Percentiles rank a stretch among this genome's conserved stretches.
Conservation (phyloP, 1,140 invertebrate species). For the Cydia amplana region DNA sequence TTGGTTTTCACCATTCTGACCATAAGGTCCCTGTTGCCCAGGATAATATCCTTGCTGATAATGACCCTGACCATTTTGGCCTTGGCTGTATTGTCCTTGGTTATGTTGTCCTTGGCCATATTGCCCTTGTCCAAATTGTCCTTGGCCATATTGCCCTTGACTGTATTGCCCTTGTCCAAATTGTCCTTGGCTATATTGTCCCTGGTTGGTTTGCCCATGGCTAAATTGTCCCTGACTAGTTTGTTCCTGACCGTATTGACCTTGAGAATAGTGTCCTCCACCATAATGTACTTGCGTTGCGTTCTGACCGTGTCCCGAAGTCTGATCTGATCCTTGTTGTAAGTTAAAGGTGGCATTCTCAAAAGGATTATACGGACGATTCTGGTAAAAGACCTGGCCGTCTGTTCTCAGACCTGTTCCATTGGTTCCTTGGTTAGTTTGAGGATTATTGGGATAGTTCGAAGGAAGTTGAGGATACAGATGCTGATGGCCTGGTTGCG, state of each 20-base stretch:
- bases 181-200: conserved; percentile 8
- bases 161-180: neutral
- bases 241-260: neutral
- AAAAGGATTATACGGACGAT: conserved; percentile 1
- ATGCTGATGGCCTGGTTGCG: conserved; percentile 23
- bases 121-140: neutral
- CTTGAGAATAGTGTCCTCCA: neutral
- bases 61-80: conserved; percentile 18
- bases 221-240: conserved; percentile 3
- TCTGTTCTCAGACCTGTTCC: conserved; percentile 3
- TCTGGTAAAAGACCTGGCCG: neutral
- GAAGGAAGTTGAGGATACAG: conserved; percentile 22
- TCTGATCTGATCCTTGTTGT: conserved; percentile 10
- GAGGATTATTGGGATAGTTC: neutral
- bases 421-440: neutral
- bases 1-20: conserved; percentile 30
- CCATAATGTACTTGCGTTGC: neutral
- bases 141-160: neutral
- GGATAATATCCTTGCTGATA: conserved; percentile 17
- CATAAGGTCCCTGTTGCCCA: conserved; percentile 10
- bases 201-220: neutral
- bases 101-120: neutral
- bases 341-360: conserved; percentile 17
- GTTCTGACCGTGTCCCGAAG: conserved; percentile 1
- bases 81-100: conserved; percentile 18